Conservation (phyloP, 2,888 invertebrate species). For the Xestoiulus laeticollis region DNA sequence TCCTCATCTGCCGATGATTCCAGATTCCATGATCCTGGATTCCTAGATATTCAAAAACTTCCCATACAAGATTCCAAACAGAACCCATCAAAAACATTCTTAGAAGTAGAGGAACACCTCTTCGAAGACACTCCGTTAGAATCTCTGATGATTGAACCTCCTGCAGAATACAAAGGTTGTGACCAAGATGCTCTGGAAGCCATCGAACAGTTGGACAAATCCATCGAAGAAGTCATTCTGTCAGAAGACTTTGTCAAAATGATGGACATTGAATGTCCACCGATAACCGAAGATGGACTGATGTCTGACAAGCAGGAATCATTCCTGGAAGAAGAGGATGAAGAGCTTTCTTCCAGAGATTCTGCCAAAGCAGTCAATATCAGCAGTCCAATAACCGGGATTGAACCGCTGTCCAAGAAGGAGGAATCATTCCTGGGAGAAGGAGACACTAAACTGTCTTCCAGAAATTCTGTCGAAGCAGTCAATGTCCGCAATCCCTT, state of each 20-base stretch:
- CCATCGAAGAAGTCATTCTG: slow-evolving; percentile 53
- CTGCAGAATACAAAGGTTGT: not conserved
- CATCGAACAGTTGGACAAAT: slow-evolving; percentile 53
- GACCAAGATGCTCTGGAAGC: slow-evolving; percentile 54
- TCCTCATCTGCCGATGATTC: not conserved
- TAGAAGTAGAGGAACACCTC: not conserved
- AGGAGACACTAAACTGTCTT: not conserved
- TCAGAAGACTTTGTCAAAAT: not conserved
- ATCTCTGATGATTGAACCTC: not conserved
- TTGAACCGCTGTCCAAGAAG: not conserved
- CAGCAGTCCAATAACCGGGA: no score
- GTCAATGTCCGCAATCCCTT: no score
- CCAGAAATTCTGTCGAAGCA: not conserved
- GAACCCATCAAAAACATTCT: not conserved
- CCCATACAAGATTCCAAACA: not conserved
- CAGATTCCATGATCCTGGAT: not conserved
- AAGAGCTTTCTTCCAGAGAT: no score
- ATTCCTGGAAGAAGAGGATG: not conserved
- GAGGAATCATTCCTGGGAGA: not conserved
- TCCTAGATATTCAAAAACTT: no score
- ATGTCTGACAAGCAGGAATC: not conserved
- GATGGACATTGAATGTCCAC: not conserved
- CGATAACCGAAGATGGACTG: not conserved
- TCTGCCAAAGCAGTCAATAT: no score
- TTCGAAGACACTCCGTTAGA: not conserved